Evolutionary conservation across 2,113 vertebrate genomes (phyloP).

Genomic region (Corydoras maculifer): DNA sequence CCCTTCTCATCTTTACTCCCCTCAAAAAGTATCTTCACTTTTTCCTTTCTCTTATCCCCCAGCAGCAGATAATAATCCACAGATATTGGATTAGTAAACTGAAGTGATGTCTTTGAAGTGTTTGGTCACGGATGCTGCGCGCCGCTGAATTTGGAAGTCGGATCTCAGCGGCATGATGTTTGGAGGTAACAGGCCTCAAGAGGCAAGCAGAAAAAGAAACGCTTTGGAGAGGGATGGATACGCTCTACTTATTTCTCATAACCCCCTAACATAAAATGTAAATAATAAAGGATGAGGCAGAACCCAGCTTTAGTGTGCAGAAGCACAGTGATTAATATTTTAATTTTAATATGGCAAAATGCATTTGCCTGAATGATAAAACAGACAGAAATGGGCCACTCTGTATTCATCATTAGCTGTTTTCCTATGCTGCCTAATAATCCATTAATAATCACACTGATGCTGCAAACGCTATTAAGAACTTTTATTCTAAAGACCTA

Average conservation of each 20-base stretch:
- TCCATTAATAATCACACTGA: neutral
- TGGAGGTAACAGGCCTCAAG: conserved; percentile 35
- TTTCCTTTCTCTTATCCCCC: neutral
- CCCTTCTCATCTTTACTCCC: conserved; percentile 13
- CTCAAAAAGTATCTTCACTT: conserved; percentile 10
- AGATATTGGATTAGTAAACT: conserved; percentile 41
- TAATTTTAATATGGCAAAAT: neutral
- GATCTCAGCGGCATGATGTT: conserved; percentile 18
- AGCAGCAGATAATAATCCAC: conserved; percentile 30
- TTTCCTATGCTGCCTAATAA: neutral
- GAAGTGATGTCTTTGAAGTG: conserved; percentile 48
- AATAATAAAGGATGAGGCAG: conserved; percentile 4
- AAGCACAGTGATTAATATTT: neutral
- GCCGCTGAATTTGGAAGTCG: conserved; percentile 25
- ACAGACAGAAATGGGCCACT: neutral
- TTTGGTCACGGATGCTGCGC: conserved; percentile 47
- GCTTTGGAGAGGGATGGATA: conserved; percentile 11
- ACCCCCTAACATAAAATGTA: conserved; percentile 10
- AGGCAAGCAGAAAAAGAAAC: conserved; percentile 13
- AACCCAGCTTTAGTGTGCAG: neutral
- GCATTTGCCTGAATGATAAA: neutral
- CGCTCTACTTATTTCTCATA: conserved; percentile 14
- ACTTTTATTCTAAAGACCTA: neutral
- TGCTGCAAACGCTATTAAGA: neutral
- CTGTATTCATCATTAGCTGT: neutral